Evolutionary conservation across 2,888 invertebrate species (phyloP).

Genomic region (Linyphia triangularis): DNA sequence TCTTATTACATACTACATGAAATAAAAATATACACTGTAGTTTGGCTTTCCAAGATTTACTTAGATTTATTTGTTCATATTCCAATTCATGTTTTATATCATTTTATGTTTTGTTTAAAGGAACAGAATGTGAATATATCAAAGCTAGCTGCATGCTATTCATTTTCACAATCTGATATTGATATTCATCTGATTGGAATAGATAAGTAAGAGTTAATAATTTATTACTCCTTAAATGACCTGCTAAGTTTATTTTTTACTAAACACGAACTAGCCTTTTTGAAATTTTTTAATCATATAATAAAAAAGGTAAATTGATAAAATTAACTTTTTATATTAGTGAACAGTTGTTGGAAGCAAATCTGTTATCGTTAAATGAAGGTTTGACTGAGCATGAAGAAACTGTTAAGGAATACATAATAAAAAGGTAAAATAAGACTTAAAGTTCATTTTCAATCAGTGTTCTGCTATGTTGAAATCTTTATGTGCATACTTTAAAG

Average conservation of each 20-base stretch:
- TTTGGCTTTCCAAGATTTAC: too few relatives aligned
- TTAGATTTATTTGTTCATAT: too few relatives aligned
- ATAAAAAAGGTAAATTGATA: not conserved
- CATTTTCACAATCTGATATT: conserved; percentile 82
- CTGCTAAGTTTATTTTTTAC: not conserved
- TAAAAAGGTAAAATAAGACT: conserved; percentile 79
- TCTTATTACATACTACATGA: too few relatives aligned
- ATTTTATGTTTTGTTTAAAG: conserved; percentile 75
- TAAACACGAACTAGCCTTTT: too few relatives aligned
- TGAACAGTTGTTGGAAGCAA: conserved; percentile 28
- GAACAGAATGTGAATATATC: conserved; percentile 78
- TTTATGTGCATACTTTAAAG: not conserved
- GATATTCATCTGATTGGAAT: conserved; percentile 89
- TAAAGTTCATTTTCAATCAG: not conserved
- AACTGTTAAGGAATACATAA: conserved; percentile 84
- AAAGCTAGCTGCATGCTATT: conserved; percentile 78
- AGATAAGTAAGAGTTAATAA: conserved; percentile 83
- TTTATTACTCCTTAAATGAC: not conserved
- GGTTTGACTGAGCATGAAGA: conserved; percentile 86
- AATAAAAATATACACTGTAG: too few relatives aligned
- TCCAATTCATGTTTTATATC: too few relatives aligned
- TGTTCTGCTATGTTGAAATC: not conserved
- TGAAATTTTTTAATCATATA: not conserved
- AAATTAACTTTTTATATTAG: not conserved
- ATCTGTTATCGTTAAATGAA: conserved; percentile 83